Percentiles rank a stretch among this genome's conserved stretches.
Evolutionary conservation across 2,113 vertebrate genomes (phyloP).

Genomic region (Zeus faber): DNA sequence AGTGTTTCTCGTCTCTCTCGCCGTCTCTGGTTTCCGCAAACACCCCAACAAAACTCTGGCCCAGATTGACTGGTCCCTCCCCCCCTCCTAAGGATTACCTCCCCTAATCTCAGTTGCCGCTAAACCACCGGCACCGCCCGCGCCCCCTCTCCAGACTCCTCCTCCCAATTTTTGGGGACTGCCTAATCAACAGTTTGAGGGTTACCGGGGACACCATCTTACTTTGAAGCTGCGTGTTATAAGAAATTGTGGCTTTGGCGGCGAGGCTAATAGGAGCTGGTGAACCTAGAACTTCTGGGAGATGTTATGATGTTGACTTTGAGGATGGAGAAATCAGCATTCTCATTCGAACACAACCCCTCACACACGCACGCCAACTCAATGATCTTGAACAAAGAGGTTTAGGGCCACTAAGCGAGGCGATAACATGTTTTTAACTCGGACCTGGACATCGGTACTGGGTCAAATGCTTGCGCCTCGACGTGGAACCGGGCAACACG

Average conservation of each 20-base stretch:
- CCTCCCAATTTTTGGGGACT: conserved; percentile 14
- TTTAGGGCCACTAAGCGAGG: conserved; percentile 7
- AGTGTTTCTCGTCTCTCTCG: conserved; percentile 24
- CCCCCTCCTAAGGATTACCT: conserved; percentile 61
- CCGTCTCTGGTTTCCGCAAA: conserved; percentile 8
- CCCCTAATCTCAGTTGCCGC: conserved; percentile 69
- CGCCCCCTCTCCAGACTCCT: conserved; percentile 27
- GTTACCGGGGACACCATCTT: conserved; percentile 18
- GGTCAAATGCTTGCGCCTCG: conserved; percentile 27
- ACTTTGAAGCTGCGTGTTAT: too few relatives aligned
- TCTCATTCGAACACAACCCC: too few relatives aligned
- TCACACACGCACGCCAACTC: too few relatives aligned
- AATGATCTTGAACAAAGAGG: neutral
- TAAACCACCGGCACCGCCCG: conserved; percentile 50
- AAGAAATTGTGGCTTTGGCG: too few relatives aligned
- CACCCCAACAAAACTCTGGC: conserved; percentile 38
- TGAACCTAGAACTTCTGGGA: conserved; percentile 13
- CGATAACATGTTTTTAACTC: conserved; percentile 15
- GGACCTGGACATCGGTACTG: conserved; percentile 31
- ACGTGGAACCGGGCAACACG: conserved; percentile 24
- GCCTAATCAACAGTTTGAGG: conserved; percentile 62
- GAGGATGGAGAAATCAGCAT: too few relatives aligned
- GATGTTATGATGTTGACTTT: conserved; percentile 11
- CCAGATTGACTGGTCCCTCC: conserved; percentile 49
- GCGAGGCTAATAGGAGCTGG: too few relatives aligned